These are phyloP conservation scores for Dipodomys spectabilis DNA, from an alignment of 2,113 vertebrate genomes.

Conservation along the genomic window DNA sequence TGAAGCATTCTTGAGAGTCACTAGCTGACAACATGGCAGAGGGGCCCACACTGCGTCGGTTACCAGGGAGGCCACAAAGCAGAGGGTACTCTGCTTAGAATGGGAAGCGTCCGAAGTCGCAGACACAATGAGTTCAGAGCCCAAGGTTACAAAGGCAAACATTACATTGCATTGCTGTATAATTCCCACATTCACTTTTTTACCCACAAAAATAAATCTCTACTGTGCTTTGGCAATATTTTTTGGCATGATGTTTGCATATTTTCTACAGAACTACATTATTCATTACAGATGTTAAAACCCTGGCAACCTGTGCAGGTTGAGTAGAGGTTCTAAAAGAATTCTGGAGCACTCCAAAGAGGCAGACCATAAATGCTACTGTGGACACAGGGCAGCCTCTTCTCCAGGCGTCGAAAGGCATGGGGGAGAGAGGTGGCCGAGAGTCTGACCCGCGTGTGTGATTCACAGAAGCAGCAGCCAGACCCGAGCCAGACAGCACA, in stretches of 20 bases:
- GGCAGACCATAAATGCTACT: neutral
- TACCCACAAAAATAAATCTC: neutral
- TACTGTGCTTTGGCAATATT: neutral
- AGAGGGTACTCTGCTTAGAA: fast-evolving
- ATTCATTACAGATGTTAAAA: neutral
- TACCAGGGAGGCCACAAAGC: fast-evolving
- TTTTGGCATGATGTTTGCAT: neutral
- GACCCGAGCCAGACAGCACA: fast-evolving
- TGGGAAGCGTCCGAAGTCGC: fast-evolving
- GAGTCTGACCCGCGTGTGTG: neutral
- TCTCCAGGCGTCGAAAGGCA: too few species aligned
- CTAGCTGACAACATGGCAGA: neutral
- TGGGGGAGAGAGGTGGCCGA: neutral
- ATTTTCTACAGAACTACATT: neutral
- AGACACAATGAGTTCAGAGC: fast-evolving
- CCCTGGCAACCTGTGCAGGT: neutral
- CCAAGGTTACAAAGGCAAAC: neutral
- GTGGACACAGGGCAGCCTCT: neutral
- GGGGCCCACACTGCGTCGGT: neutral
- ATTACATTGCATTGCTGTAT: neutral
- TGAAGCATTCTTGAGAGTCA: neutral
- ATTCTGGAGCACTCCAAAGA: neutral
- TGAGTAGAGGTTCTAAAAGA: neutral
- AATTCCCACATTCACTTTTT: neutral
- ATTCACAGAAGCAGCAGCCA: neutral